Conservation (phyloP, 2,888 invertebrate genomes). For the Dorcus parallelipipedus region DNA sequence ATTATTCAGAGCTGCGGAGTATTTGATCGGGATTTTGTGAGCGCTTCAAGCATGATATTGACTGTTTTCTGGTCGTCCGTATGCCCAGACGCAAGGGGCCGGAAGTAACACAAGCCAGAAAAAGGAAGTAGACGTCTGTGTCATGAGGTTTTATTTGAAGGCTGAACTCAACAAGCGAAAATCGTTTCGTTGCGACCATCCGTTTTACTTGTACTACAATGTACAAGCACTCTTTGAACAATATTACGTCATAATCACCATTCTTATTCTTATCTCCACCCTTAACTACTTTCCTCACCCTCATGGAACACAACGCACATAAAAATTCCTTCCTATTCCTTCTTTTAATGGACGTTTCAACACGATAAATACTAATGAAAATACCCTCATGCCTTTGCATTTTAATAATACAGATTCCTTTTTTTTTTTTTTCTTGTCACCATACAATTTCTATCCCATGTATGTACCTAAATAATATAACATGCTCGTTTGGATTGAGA, state of each 20-base stretch:
- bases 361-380: too few relatives aligned
- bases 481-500: too few relatives aligned
- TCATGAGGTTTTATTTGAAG: conserved; percentile 40
- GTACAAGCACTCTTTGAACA: conserved; percentile 30
- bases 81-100: conserved; percentile 29
- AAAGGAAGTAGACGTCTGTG: conserved; percentile 39
- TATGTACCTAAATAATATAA: too few relatives aligned
- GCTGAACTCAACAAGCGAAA: conserved; percentile 38
- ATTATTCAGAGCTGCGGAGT: conserved; percentile 18
- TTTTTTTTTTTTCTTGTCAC: too few relatives aligned
- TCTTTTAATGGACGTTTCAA: too few relatives aligned
- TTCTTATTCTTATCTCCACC: too few relatives aligned
- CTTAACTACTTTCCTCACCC: too few relatives aligned
- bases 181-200: conserved; percentile 36
- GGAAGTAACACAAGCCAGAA: conserved; percentile 39
- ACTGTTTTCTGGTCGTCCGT: conserved; percentile 32
- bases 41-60: conserved; percentile 34
- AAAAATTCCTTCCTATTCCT: too few relatives aligned
- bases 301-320: too few relatives aligned
- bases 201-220: conserved; percentile 38
- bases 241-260: conserved; percentile 33
- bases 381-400: too few relatives aligned
- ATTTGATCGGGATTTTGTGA: conserved; percentile 31
- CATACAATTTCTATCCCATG: too few relatives aligned
- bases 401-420: too few relatives aligned